A percentile compares a stretch with the other conserved stretches of the same genome.
phyloP scores from a whole-genome alignment of 2,113 vertebrate genomes.

The Chlamydotis undulata region DNA sequence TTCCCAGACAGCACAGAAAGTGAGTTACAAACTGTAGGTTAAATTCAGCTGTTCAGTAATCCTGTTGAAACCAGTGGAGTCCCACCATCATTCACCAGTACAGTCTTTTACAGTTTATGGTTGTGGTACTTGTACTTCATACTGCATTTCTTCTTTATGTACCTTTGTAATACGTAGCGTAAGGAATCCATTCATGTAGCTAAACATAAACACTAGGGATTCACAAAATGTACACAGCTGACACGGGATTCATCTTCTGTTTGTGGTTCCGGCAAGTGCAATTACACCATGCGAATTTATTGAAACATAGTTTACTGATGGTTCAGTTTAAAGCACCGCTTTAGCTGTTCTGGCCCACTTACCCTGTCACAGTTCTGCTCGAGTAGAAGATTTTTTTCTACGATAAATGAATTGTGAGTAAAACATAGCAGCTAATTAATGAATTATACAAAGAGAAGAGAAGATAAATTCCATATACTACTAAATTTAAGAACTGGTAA shows the following conservation, averaged over 20 bases:
- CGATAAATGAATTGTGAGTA: neutral
- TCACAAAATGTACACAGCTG: neutral
- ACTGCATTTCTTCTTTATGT: neutral
- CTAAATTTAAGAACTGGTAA: neutral
- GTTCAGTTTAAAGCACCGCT: neutral
- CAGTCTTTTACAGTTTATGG: too few species aligned
- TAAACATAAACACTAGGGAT: neutral
- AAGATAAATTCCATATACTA: neutral
- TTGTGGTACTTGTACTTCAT: neutral
- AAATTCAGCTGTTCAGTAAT: neutral
- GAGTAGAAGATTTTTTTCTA: neutral
- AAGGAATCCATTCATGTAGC: neutral
- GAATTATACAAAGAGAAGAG: neutral
- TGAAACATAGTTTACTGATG: neutral
- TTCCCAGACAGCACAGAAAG: neutral
- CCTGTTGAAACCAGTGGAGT: neutral
- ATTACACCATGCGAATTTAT: neutral
- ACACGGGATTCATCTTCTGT: neutral
- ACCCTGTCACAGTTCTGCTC: neutral
- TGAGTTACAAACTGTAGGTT: neutral
- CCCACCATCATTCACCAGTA: too few species aligned
- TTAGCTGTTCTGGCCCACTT: neutral
- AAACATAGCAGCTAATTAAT: neutral
- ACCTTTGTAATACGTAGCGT: accelerated
- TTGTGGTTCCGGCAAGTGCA: neutral